A percentile compares a stretch with the other conserved stretches of the same genome.
phyloP scores from a whole-genome alignment of 1,140 invertebrate genomes.

The Dendrolimus punctatus region DNA sequence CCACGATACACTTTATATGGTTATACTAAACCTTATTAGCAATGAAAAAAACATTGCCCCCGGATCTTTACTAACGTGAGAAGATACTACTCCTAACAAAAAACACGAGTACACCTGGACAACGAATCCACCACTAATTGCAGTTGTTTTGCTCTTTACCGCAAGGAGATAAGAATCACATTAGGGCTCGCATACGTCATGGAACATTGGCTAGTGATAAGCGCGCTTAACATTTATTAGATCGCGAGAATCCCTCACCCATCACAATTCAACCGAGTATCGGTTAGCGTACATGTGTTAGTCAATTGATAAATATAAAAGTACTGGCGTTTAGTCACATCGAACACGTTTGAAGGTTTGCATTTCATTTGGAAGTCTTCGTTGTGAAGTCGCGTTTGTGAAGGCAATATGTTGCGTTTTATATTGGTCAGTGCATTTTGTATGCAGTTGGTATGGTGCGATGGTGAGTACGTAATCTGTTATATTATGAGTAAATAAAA shows the following conservation, averaged over 20 bases:
- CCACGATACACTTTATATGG: too few species aligned
- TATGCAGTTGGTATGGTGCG: constrained; percentile 23
- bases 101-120: not conserved
- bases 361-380: constrained; percentile 1
- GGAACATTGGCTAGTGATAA: constrained; percentile 6
- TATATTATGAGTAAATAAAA: not conserved
- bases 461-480: constrained; percentile 23
- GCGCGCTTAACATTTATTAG: constrained; percentile 14
- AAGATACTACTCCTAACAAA: constrained; percentile 2
- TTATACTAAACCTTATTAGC: not conserved
- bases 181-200: not conserved
- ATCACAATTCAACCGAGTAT: constrained; percentile 7
- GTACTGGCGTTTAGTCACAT: constrained; percentile 12
- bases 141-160: not conserved
- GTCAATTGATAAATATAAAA: not conserved
- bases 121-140: not conserved
- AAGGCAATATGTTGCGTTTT: constrained; percentile 26
- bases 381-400: constrained; percentile 4
- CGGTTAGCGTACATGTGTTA: constrained; percentile 6
- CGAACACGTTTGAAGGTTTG: constrained; percentile 10
- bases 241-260: constrained; percentile 4
- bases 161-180: not conserved
- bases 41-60: constrained; percentile 17
- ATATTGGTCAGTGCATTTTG: constrained; percentile 29
- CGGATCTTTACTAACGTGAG: constrained; percentile 19